phyloP scores from a whole-genome alignment of 2,888 invertebrate species.

The Limnephilus lunatus region DNA sequence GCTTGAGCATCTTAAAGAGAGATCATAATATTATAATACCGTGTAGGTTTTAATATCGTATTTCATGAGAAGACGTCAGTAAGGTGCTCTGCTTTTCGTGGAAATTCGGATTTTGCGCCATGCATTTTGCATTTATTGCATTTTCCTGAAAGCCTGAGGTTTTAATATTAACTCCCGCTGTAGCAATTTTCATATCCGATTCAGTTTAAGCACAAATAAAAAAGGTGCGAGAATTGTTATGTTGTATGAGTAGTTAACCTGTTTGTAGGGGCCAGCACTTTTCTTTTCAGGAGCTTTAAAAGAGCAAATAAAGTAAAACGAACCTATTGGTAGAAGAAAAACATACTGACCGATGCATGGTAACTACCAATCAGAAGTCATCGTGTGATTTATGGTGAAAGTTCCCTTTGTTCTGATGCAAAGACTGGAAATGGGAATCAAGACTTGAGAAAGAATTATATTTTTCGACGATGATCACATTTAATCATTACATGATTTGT shows the following conservation, averaged over 20 bases:
- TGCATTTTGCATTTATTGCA: constrained; percentile 34
- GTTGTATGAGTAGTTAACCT: not conserved
- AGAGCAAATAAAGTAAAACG: not conserved
- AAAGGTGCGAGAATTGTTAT: not conserved
- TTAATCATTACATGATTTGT: too few relatives aligned
- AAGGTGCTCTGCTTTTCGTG: not conserved
- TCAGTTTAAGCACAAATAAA: not conserved
- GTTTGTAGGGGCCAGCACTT: not conserved
- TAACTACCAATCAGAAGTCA: not conserved
- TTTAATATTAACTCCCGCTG: not conserved
- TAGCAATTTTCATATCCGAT: not conserved
- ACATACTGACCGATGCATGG: not conserved
- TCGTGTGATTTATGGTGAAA: not conserved
- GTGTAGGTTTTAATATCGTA: not conserved
- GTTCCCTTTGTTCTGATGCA: not conserved
- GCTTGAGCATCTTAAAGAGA: not conserved
- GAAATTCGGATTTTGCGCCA: constrained; percentile 13
- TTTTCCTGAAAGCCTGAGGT: constrained; percentile 20
- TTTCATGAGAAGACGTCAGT: not conserved
- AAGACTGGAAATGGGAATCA: not conserved
- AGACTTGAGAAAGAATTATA: not conserved
- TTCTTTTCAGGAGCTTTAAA: not conserved
- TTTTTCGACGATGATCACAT: too few relatives aligned
- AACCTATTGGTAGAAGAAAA: not conserved
- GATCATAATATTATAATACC: not conserved